Base-by-base conservation (phyloP, 2,888 invertebrate genomes). In the Oasisia sp. region DNA sequence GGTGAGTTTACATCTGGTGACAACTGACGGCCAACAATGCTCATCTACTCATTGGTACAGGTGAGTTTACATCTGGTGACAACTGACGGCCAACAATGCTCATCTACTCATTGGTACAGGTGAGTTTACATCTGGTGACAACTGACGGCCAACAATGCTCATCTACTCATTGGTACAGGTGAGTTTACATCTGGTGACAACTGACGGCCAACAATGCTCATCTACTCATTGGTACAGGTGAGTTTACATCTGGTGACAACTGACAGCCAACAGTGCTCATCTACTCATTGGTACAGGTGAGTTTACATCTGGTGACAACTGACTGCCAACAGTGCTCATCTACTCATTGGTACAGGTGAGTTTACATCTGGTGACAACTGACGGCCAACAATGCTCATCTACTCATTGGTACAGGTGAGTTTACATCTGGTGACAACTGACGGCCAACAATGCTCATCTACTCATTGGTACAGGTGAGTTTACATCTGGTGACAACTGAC, bases 1-100 rank as follows among this genome's bases (percentile, higher is more conserved):
- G 95, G 95, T 95, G 92, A 92, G 38, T n/a, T n/a, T n/a, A n/a
- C n/a, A 92, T 95, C 32, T 95, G 94, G 94, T 95, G 95, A 32
- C 93, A 92, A 11, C 91, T 95, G 9, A 92, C 93, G 8, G 94
- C 94, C 32, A 91, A 94, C 92, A 93, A 93, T 32, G 93, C 94
- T 3, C 94, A 94, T 44, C 92, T 95, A 0, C 91, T 95, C 5
- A 93, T 95, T 3, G 94, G 93, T 14, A 92, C 94, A 91, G 95
- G 95, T 95, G 92, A 92, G 38, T n/a, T n/a, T n/a, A n/a, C n/a
- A 92, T 95, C 32, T 95, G 94, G 94, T 95, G 95, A 32, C 93
- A 92, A 11, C 91, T 95, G 9, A 92, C 93, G 8, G 94, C 94
- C 32, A 91, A 94, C 92, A 93, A 93, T 32, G 93, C 94, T 3